Percentiles rank a stretch among this genome's conserved stretches.
Evolutionary conservation across 2,797 vertebrate species (phyloP).

Genomic region (Myioborus miniatus): DNA sequence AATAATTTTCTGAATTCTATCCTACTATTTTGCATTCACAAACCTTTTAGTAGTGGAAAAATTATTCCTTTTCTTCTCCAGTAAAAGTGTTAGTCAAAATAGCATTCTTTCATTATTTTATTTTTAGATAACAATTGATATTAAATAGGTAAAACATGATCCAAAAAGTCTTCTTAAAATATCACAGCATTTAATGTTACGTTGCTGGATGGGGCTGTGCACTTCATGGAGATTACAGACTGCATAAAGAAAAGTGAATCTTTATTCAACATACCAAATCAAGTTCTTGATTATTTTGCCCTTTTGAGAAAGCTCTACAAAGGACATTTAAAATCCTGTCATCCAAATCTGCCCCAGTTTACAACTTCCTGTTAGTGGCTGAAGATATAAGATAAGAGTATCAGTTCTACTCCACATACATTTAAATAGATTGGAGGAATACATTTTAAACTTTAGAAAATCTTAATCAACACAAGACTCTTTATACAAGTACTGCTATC

Average conservation of each 20-base stretch:
- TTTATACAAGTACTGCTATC: constrained; percentile 51
- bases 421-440: constrained; percentile 37
- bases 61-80: not conserved
- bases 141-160: not conserved
- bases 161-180: constrained; percentile 13
- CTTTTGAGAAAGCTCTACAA: not conserved
- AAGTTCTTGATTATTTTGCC: not conserved
- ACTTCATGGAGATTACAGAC: not conserved
- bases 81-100: not conserved
- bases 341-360: not conserved
- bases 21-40: not conserved
- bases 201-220: not conserved
- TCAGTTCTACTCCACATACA: not conserved
- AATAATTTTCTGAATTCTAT: not conserved
- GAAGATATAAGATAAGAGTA: not conserved
- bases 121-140: not conserved
- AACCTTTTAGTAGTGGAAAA: not conserved
- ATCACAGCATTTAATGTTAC: not conserved
- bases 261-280: not conserved
- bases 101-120: not conserved
- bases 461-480: constrained; percentile 42
- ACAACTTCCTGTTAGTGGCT: not conserved
- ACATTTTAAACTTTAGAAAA: constrained; percentile 56
- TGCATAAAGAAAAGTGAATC: constrained; percentile 51
- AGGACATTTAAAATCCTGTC: not conserved